These are phyloP conservation scores for Radopholus similis DNA, from an alignment of 1,140 invertebrate species.

Conservation along the genomic window DNA sequence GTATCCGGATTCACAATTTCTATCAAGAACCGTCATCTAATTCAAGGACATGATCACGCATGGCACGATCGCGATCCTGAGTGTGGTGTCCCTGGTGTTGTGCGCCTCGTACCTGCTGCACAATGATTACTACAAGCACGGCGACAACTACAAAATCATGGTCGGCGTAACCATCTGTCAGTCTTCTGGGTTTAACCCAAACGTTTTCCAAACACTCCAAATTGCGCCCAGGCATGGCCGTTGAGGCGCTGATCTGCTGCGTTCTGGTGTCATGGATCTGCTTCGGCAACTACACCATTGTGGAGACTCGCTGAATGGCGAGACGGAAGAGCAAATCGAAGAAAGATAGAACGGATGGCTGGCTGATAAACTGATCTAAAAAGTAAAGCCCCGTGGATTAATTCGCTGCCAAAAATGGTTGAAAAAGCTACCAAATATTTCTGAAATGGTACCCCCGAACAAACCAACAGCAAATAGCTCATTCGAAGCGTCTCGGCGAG, in stretches of 20 bases:
- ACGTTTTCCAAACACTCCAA: background rate
- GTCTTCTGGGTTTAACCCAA: background rate
- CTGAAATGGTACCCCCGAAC: too few species aligned
- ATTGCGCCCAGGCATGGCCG: conserved; percentile 17
- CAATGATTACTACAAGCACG: conserved; percentile 23
- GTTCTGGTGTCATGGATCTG: conserved; percentile 35
- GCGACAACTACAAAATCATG: conserved; percentile 35
- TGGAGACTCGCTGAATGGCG: conserved; percentile 37
- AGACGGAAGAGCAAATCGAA: background rate
- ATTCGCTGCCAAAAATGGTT: too few species aligned
- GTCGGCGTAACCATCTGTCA: conserved; percentile 16
- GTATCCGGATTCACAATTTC: conserved; percentile 6
- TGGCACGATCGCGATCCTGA: conserved; percentile 24
- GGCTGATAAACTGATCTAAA: background rate
- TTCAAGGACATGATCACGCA: conserved; percentile 32
- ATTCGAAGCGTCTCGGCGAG: too few species aligned
- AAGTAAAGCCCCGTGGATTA: too few species aligned
- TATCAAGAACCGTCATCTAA: background rate
- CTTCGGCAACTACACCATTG: conserved; percentile 44
- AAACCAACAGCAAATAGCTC: too few species aligned
- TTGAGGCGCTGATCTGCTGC: conserved; percentile 39
- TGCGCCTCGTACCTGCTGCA: conserved; percentile 32
- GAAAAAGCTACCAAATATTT: too few species aligned
- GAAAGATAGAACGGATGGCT: background rate
- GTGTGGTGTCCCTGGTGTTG: conserved; percentile 37